Evolutionary conservation across 2,888 invertebrate genomes (phyloP), one percentile per base, ranked within the genome.

Genomic region (Plebejus anna): DNA sequence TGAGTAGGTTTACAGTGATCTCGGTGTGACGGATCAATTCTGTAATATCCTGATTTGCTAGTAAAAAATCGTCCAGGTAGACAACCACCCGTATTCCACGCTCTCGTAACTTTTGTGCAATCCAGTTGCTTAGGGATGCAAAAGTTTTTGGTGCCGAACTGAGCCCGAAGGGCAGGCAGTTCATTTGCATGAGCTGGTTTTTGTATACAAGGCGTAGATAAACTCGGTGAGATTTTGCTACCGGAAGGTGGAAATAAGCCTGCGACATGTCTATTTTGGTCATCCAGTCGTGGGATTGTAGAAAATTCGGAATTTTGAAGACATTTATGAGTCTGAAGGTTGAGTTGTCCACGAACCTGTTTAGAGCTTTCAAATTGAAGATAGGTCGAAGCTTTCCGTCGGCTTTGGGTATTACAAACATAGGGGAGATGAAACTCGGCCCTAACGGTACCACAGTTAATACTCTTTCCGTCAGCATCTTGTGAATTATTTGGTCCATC

Each of bases 41-140:
- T 4, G 16, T 16, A 1, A 57, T 28, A 71, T 71, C 47, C 36
- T 77, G 59, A 70, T 79, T 66, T 28, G 76, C 77, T 32, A 78
- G 6, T 4, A 80, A 71, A 73, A 79, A 81, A 70, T 81, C 80
- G 76, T 80, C 80, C 61, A 80, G 70, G 22, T 81, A 79, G 0
- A 79, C 79, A 6, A 79, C 32, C 0, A 78, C 75, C n/a, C 76
- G 51, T n/a, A 80, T 55, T 6, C 76, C 76, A 1, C 13, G 51
- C 51, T 51, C 51, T 13, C 51, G 51, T 51, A 51, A 51, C 71
- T 77, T 71, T 13, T 78, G 32, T 61, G 79, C 78, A 2, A 78
- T 22, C 78, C 80, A 80, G 28, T 79, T 51, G 13, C 51, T 51
- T 78, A 4, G 79, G 76, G n/a, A 80, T 22, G 79, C 77, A 59